Conservation (phyloP, 2,888 invertebrate species). For the Trichogramma dendrolimi region DNA sequence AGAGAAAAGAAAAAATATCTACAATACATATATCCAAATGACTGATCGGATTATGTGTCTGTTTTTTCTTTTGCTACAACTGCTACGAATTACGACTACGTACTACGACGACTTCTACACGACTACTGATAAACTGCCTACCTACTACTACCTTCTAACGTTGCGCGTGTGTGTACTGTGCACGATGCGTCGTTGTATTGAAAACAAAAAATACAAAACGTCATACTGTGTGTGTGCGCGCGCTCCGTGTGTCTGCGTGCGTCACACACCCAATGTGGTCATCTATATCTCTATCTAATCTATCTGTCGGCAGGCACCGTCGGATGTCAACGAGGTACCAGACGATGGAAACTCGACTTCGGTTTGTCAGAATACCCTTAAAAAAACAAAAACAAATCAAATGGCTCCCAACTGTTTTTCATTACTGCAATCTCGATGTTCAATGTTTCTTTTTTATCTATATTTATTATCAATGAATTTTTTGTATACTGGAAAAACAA, state of each 20-base stretch:
- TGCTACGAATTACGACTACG: constrained; percentile 56
- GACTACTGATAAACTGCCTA: too few species aligned
- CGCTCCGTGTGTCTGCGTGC: too few species aligned
- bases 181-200: too few species aligned
- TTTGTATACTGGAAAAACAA: too few species aligned
- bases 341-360: constrained; percentile 89
- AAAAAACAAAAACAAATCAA: not conserved
- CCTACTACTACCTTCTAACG: too few species aligned
- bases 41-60: constrained; percentile 51
- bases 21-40: constrained; percentile 21
- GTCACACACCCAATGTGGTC: too few species aligned
- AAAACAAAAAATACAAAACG: too few species aligned
- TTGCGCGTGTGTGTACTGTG: too few species aligned
- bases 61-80: constrained; percentile 50
- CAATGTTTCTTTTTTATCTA: not conserved
- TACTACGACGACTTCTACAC: too few species aligned
- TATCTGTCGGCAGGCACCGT: constrained; percentile 64
- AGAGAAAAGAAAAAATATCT: constrained; percentile 8
- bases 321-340: constrained; percentile 83
- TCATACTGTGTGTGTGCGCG: too few species aligned
- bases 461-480: not conserved
- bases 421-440: constrained; percentile 19
- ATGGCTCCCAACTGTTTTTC: constrained; percentile 18
- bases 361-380: constrained; percentile 58
- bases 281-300: too few species aligned